Evolutionary conservation across 2,888 invertebrate genomes (phyloP), one percentile per base, ranked within the genome.

Genomic region (Pollenia griseotomentosa): DNA sequence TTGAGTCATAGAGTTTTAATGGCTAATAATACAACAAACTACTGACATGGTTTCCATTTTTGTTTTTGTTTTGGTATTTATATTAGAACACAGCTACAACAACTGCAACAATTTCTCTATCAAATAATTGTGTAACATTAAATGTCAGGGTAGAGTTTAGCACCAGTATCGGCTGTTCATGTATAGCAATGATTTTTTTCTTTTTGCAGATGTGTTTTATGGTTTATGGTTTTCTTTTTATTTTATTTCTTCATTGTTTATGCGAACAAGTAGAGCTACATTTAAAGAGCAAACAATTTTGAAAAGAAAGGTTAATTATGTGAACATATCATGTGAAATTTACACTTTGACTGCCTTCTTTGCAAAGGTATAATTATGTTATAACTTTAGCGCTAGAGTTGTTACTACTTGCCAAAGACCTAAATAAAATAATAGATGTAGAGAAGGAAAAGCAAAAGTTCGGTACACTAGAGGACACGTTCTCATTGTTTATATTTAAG

Each of bases 261-360:
- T 33, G 33, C 10, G n/a, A 70, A 23, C 19, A 10, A 10, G 42
- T 42, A 42, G n/a, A 59, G 46, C 57, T 6, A 40, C 70, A 53
- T 48, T 7, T 55, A 48, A 63, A 55, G 23, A 55, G 61, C 23
- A 68, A 48, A 59, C 68, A 46, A 46, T 61, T 33, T 33, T 23
- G 14, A 46, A 11, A 19, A 66, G 42, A 61, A 55, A 73, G 77
- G 82, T 86, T 86, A 86, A 82, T 86, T 86, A 86, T 86, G 82
- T 86, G 86, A 86, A 79, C 82, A 83, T 79, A 86, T 86, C 86
- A 86, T 83, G 78, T 74, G 71, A 79, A 86, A 74, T 86, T 82
- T 83, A 73, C 78, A 78, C 80, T 77, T 75, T 75, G 81, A 68
- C 71, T 78, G 44, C 53, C 57, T 63, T 53, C 66, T 83, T 51